Percentiles rank a stretch among this genome's conserved stretches.
Conservation (phyloP, 2,797 vertebrate species). For the Karalla daura region DNA sequence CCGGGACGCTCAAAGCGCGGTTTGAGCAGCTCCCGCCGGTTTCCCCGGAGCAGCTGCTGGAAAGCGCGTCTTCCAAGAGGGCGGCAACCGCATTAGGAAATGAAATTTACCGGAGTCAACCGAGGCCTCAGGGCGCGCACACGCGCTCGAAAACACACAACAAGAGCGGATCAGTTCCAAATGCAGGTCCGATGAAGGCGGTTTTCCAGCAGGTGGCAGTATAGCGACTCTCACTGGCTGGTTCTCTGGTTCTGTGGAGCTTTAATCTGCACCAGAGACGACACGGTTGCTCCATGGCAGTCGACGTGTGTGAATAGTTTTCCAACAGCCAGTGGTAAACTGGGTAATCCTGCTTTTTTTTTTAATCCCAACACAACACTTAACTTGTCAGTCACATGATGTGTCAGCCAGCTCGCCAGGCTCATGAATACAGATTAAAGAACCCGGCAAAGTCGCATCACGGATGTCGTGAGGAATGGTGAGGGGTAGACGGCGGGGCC, state of each 20-base stretch:
- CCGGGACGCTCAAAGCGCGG: background rate
- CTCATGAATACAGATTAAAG: constrained; percentile 32
- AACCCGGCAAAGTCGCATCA: background rate
- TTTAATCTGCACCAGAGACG: no score
- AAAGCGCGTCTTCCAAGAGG: no score
- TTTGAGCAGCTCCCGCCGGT: no score
- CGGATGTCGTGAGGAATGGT: no score
- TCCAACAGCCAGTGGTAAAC: background rate
- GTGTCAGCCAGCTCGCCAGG: constrained; percentile 23
- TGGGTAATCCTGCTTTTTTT: constrained; percentile 13
- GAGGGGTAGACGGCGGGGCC: no score
- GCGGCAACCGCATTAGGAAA: background rate
- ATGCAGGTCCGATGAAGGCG: no score
- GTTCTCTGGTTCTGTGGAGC: no score
- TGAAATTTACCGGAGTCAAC: background rate
- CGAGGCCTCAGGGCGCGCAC: no score
- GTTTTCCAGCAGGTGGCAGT: constrained; percentile 66
- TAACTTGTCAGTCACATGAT: background rate
- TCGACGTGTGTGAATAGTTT: background rate
- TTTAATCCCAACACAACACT: constrained; percentile 9
- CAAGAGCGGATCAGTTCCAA: no score
- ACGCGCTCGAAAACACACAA: no score
- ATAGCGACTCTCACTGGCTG: background rate
- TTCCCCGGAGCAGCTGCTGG: no score
- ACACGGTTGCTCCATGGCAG: no score